A percentile compares a stretch with the other conserved stretches of the same genome.
phyloP scores from a whole-genome alignment of 2,888 invertebrate genomes.

The Cinara cedri region DNA sequence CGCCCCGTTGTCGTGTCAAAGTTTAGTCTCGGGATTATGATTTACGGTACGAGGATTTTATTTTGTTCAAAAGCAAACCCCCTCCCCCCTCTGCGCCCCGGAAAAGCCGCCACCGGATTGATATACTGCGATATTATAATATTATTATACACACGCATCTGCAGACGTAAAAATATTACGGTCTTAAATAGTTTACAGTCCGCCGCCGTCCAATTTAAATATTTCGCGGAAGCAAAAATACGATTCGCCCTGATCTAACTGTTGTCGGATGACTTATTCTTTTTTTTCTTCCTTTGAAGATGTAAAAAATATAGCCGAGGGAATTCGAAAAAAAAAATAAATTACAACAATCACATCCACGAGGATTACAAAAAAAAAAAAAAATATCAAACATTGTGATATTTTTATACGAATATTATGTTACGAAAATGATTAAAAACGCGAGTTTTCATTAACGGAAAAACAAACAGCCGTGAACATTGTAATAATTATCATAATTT shows the following conservation, averaged over 20 bases:
- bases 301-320: not conserved
- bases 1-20: conserved; percentile 38
- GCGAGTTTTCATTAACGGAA: too few species aligned
- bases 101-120: not conserved
- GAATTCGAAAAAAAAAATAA: not conserved
- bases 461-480: too few species aligned
- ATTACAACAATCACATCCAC: not conserved
- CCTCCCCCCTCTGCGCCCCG: not conserved
- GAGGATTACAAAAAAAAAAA: not conserved
- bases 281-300: not conserved
- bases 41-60: conserved; percentile 28
- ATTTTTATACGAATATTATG: not conserved
- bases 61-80: conserved; percentile 11
- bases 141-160: not conserved
- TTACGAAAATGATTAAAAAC: not conserved
- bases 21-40: conserved; percentile 52
- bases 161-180: conserved; percentile 2
- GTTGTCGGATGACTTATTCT: not conserved
- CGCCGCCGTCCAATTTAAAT: conserved; percentile 16
- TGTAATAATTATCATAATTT: too few species aligned
- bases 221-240: not conserved
- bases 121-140: not conserved
- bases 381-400: too few species aligned
- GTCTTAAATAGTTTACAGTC: conserved; percentile 4
- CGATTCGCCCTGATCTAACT: not conserved